A percentile compares a stretch with the other conserved stretches of the same genome.
phyloP scores from a whole-genome alignment of 1,140 invertebrate species.

The Ylistrum balloti region DNA sequence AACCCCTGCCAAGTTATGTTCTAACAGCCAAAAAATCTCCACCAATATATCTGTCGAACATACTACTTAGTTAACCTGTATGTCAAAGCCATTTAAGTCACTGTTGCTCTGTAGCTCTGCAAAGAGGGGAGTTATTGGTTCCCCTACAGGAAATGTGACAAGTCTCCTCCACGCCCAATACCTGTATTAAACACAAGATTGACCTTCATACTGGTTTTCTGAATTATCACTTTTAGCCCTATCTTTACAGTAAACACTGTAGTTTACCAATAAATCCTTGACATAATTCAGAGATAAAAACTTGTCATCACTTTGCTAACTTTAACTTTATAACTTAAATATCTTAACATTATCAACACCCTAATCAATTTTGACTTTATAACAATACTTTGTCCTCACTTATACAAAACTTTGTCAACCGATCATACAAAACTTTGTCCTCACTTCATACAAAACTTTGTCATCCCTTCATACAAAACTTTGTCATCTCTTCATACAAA shows the following conservation, averaged over 20 bases:
- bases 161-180: background rate
- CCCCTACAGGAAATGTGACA: background rate
- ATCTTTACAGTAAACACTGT: background rate
- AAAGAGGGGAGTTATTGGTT: background rate
- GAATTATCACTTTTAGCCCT: background rate
- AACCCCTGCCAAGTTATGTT: slow-evolving; percentile 62
- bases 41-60: slow-evolving; percentile 50
- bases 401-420: background rate
- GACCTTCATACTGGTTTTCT: background rate
- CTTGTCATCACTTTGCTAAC: background rate
- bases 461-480: too few relatives aligned
- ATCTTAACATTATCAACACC: too few relatives aligned
- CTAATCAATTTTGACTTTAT: background rate
- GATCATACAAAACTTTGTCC: too few relatives aligned
- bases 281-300: background rate
- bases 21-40: slow-evolving; percentile 62
- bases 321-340: too few relatives aligned
- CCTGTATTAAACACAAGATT: background rate
- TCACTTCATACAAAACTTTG: too few relatives aligned
- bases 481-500: too few relatives aligned
- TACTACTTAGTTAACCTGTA: slow-evolving; percentile 53
- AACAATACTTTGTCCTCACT: background rate
- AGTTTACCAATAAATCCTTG: background rate
- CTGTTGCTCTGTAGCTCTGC: slow-evolving; percentile 40
- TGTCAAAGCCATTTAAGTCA: slow-evolving; percentile 58